Conservation (phyloP, 2,888 invertebrate genomes). For the Diploptera punctata region DNA sequence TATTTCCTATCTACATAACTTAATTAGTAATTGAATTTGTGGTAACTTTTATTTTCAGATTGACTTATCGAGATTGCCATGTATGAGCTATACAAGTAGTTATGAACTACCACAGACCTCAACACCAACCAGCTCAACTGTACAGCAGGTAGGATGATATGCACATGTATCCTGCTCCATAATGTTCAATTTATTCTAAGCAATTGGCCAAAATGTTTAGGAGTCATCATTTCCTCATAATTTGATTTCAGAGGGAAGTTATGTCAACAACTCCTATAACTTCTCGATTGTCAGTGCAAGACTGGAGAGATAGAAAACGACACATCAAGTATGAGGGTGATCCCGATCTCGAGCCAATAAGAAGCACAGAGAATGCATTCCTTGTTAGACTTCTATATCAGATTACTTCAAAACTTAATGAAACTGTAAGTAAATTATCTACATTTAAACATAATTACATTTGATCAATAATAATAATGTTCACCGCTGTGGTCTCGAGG, state of each 20-base stretch:
- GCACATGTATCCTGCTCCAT: too few relatives aligned
- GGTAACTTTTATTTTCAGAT: constrained; percentile 24
- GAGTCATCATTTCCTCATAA: too few relatives aligned
- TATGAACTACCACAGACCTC: neutral
- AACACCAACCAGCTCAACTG: neutral
- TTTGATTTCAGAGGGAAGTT: too few relatives aligned
- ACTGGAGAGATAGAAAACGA: constrained; percentile 6
- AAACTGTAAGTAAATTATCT: constrained; percentile 66
- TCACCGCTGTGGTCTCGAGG: too few relatives aligned
- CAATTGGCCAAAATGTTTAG: too few relatives aligned
- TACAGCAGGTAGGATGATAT: constrained; percentile 4
- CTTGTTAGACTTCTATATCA: constrained; percentile 78
- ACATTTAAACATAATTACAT: too few relatives aligned
- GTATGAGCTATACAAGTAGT: neutral
- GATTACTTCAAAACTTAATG: constrained; percentile 74
- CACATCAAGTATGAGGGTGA: constrained; percentile 78
- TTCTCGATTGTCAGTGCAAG: neutral
- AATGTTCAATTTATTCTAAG: too few relatives aligned
- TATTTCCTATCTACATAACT: too few relatives aligned
- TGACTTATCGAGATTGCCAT: constrained; percentile 3
- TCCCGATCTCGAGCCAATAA: constrained; percentile 84
- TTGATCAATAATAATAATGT: too few relatives aligned
- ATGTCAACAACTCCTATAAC: too few relatives aligned
- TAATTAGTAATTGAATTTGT: too few relatives aligned
- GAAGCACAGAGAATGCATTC: constrained; percentile 76